A percentile compares a stretch with the other conserved stretches of the same genome.
Evolutionary conservation across 1,140 invertebrate species (phyloP).

Genomic region (Hycleus phaleratus): DNA sequence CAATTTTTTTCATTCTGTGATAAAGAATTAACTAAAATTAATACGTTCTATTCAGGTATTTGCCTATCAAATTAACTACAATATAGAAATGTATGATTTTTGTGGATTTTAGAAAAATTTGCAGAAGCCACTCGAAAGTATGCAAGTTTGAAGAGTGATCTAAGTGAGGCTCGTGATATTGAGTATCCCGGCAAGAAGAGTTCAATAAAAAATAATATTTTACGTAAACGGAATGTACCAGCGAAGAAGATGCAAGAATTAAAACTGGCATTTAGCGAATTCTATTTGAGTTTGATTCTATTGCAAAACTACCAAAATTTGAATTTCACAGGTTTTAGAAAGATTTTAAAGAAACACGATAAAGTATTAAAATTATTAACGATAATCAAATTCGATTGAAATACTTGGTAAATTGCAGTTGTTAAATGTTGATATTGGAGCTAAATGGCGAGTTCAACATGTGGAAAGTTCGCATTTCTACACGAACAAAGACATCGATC

Average conservation of each 20-base stretch:
- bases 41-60: constrained; percentile 90
- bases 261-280: constrained; percentile 98
- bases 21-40: constrained; percentile 92
- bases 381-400: not conserved
- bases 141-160: constrained; percentile 81
- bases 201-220: constrained; percentile 42
- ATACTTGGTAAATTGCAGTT: constrained; percentile 44
- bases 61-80: not conserved
- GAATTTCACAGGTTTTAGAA: constrained; percentile 98
- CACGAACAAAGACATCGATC: constrained; percentile 94
- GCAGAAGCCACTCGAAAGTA: constrained; percentile 94
- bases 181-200: constrained; percentile 54
- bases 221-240: constrained; percentile 47
- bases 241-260: constrained; percentile 84
- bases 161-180: constrained; percentile 66
- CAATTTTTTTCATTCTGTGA: constrained; percentile 93
- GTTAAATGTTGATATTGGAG: constrained; percentile 62
- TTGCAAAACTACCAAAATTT: constrained; percentile 88
- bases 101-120: constrained; percentile 72
- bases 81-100: not conserved
- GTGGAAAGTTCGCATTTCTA: constrained; percentile 95
- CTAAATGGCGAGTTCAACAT: constrained; percentile 83
- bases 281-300: constrained; percentile 94
- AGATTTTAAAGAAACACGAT: constrained; percentile 99
- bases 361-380: constrained; percentile 59